These are phyloP conservation scores for Laterallus jamaicensis DNA, from an alignment of 2,113 vertebrate genomes.

Conservation along the genomic window DNA sequence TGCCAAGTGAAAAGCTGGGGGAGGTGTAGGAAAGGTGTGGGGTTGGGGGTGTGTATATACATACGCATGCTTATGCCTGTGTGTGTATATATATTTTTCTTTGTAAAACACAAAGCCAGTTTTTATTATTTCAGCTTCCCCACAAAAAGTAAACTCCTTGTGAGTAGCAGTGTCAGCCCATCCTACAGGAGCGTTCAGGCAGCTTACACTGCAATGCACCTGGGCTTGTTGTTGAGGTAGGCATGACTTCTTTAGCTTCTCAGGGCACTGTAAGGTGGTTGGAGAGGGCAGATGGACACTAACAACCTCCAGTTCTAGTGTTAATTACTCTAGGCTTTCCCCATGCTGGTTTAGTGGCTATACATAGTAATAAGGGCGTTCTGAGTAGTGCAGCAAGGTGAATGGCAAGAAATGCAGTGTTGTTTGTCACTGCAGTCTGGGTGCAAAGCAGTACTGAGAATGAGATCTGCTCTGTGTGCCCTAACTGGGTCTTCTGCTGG, in stretches of 20 bases:
- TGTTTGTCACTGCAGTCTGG: neutral
- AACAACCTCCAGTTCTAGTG: neutral
- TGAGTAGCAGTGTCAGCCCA: neutral
- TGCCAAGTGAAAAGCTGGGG: neutral
- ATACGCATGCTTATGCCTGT: accelerated
- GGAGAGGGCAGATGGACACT: neutral
- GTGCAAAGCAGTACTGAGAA: neutral
- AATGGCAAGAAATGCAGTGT: neutral
- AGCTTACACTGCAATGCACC: neutral
- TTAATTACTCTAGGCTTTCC: neutral
- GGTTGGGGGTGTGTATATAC: accelerated
- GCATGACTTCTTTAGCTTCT: neutral
- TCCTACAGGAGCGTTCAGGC: neutral
- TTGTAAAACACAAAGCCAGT: neutral
- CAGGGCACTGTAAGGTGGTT: neutral
- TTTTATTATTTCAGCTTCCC: neutral
- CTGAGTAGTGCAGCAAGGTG: neutral
- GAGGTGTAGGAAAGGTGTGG: neutral
- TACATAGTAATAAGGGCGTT: neutral
- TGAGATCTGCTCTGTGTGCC: neutral
- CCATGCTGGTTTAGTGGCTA: neutral
- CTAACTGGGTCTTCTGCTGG: neutral
- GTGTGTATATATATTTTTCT: too few species aligned
- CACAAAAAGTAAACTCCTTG: neutral
- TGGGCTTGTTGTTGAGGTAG: neutral